Evolutionary conservation across 2,113 vertebrate genomes (phyloP), one percentile per base, ranked within the genome.

Genomic region (Prolemur simus): DNA sequence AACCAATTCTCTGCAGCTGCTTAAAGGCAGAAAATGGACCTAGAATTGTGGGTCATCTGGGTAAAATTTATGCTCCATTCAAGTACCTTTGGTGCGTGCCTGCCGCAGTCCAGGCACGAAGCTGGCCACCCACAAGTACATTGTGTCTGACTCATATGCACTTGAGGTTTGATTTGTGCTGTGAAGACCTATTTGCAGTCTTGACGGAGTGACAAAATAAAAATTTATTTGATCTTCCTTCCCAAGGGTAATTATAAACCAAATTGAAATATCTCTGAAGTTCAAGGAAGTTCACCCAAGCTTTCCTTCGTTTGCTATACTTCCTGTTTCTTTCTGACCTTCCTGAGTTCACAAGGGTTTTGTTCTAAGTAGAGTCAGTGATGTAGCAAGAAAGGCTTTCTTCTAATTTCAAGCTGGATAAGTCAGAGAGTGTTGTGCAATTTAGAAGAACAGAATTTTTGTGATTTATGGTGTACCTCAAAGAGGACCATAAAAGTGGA

Each of bases 181-280:
- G 34, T 45, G 47, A 95, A 81, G 58, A 78, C 63, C 39, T 90
- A 12, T 81, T 73, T 92, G 73, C 60, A 63, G 37, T 88, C 85
- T 71, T 94, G 88, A 84, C 27, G n/a, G 54, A 64, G 25, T 4
- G 42, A 12, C 66, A 52, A 91, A 80, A 96, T 58, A 76, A 68
- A 96, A 84, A 81, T 49, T 12, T 42, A 71, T 68, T 91, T 92
- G 83, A 71, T 89, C 17, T 6, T 94, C 49, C 89, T 69, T 84
- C 69, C 20, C 27, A 80, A 78, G 54, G 78, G 85, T 81, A 69
- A 91, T 92, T 96, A 81, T 49, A 90, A 95, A 86, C 17, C 20
- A 63, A 86, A 93, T 2, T 32, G n/a, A 91, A 82, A 49, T 45
- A 18, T 14, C 29, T 69, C 39, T 39, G 37, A 64, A 45, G 29